Conservation (phyloP, 2,888 invertebrate species). For the Drosophila greeni region DNA sequence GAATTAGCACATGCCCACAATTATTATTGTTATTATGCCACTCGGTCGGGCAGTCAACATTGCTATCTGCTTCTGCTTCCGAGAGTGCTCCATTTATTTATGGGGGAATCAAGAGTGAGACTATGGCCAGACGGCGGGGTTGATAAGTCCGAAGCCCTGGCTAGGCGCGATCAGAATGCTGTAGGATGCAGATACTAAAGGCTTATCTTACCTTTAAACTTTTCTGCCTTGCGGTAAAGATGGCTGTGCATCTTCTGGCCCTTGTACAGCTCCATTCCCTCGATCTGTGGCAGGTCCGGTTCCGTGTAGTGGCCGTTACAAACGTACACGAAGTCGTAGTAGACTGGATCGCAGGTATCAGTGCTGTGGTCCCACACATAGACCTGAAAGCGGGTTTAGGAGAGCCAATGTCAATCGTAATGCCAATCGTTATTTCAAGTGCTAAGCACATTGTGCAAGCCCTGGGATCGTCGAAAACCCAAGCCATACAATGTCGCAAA, state of each 20-base stretch:
- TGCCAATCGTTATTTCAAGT: not conserved
- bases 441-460: slow-evolving; percentile 4
- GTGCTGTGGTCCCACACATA: slow-evolving; percentile 72
- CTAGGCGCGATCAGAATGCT: not conserved
- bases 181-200: not conserved
- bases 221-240: slow-evolving; percentile 87
- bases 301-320: slow-evolving; percentile 94
- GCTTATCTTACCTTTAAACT: slow-evolving; percentile 80
- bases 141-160: slow-evolving; percentile 6
- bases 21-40: slow-evolving; percentile 31
- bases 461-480: too few species aligned
- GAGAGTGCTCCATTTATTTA: slow-evolving; percentile 33
- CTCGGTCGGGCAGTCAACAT: slow-evolving; percentile 24
- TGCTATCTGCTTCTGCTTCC: slow-evolving; percentile 12
- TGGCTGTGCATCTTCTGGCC: slow-evolving; percentile 87
- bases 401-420: not conserved
- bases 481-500: slow-evolving; percentile 9
- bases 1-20: slow-evolving; percentile 9
- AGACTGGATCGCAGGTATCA: slow-evolving; percentile 79
- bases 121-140: slow-evolving; percentile 17
- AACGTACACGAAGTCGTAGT: slow-evolving; percentile 89
- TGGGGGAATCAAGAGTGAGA: slow-evolving; percentile 23
- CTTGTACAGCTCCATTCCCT: slow-evolving; percentile 83
- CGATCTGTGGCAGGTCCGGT: slow-evolving; percentile 86
- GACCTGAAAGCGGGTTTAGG: slow-evolving; percentile 57